phyloP scores from a whole-genome alignment of 1,140 invertebrate genomes.

The Diorhabda carinulata region DNA sequence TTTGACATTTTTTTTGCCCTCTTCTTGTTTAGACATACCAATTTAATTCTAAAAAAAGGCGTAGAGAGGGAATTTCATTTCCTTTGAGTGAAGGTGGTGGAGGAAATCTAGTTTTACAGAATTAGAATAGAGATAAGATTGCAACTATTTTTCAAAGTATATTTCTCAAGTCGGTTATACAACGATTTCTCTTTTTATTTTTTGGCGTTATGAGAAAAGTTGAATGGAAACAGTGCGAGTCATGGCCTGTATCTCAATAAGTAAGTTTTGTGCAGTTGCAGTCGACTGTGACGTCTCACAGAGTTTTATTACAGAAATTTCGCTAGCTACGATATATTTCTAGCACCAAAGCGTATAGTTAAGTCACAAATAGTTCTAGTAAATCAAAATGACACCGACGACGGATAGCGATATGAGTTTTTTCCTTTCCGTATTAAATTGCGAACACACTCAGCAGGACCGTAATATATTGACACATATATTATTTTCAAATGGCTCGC shows the following conservation, averaged over 20 bases:
- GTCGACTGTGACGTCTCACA: neutral
- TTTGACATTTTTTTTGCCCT: too few species aligned
- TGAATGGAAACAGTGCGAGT: slow-evolving; percentile 2
- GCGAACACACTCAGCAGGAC: too few species aligned
- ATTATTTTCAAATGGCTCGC: too few species aligned
- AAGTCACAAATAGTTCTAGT: slow-evolving; percentile 9
- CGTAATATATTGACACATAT: too few species aligned
- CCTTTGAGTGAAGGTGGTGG: too few species aligned
- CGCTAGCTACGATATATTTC: slow-evolving; percentile 7
- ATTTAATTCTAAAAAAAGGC: too few species aligned
- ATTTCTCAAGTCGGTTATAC: too few species aligned
- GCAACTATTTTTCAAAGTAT: too few species aligned
- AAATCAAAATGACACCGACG: slow-evolving; percentile 15
- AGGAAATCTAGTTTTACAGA: too few species aligned
- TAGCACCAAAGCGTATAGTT: slow-evolving; percentile 5
- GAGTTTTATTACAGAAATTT: slow-evolving; percentile 5
- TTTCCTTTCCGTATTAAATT: neutral
- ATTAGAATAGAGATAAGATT: too few species aligned
- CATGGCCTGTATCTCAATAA: slow-evolving; percentile 17
- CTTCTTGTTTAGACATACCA: too few species aligned
- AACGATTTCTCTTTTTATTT: neutral
- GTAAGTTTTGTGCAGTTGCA: slow-evolving; percentile 14
- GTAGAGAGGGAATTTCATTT: too few species aligned
- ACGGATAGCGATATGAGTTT: slow-evolving; percentile 1
- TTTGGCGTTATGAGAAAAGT: neutral